phyloP scores from a whole-genome alignment of 37 sponge, comb jelly and placozoan species.

The Mnemiopsis leidyi region DNA sequence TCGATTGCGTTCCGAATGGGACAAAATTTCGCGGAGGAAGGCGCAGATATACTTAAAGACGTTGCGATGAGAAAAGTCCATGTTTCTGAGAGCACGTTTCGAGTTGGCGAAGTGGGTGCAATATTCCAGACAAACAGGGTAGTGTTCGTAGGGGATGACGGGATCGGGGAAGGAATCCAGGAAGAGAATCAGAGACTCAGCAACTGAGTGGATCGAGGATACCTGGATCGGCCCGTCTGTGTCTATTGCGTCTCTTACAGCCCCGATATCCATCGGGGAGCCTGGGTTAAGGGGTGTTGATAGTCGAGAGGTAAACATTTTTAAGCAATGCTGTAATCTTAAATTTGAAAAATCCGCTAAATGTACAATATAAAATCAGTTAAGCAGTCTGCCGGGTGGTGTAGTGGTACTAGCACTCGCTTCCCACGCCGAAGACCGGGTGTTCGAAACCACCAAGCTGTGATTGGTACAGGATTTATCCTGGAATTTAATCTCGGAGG shows the following conservation, averaged over 20 bases:
- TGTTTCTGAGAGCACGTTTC: background rate
- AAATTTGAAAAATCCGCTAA: no score
- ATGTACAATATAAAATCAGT: no score
- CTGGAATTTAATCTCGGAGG: no score
- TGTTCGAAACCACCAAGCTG: no score
- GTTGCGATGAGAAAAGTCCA: constrained; percentile 55
- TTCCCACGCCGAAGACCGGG: no score
- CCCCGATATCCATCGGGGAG: constrained; percentile 45
- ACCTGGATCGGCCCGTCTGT: constrained; percentile 13
- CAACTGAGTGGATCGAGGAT: constrained; percentile 48
- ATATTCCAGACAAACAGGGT: constrained; percentile 11
- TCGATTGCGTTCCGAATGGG: background rate
- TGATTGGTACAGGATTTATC: no score
- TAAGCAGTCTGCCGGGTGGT: no score
- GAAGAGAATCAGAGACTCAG: constrained; percentile 28
- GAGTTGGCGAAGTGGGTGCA: constrained; percentile 64
- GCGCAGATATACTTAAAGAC: constrained; percentile 47
- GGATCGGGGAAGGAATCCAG: constrained; percentile 60
- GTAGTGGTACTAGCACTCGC: no score
- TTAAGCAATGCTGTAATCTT: no score
- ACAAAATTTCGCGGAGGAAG: constrained; percentile 24
- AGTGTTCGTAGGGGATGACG: constrained; percentile 61
- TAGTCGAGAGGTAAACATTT: no score
- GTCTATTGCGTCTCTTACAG: constrained; percentile 50
- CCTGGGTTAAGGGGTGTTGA: no score